Base-by-base conservation (phyloP, 1,140 invertebrate genomes). In the Luehdorfia chinensis region DNA sequence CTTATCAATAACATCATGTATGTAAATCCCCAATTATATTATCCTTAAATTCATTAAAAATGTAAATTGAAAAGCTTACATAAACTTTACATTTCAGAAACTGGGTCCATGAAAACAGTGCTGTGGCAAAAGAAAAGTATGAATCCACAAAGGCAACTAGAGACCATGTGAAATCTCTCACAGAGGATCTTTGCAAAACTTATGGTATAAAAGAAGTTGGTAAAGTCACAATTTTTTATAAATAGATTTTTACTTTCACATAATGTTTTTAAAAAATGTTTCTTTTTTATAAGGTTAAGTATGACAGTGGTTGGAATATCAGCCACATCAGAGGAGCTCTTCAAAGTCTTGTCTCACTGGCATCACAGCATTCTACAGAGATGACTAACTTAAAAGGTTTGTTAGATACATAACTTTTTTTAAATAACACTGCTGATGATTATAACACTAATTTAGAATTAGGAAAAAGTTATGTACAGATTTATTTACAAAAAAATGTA, bases 271-370 rank as follows among this genome's bases (percentile, higher is more conserved):
- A 16, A 16, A 2, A 18, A 23, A 11, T 45, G 8, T 44, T 44
- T 15, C 46, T 41, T 52, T 27, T 8, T 12, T 72, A 75, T 45
- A 18, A 88, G 87, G 76, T 88, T 31, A 87, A 87, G 72, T 87
- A 85, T 71, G 94, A 96, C 52, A 95, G 93, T 74, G 95, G 94
- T 7, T 97, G 95, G 94, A 95, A 96, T 67, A 92, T 93, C 13
- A 92, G 92, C 50, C 95, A 96, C 70, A 95, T 95, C 63, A 88
- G 94, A 55, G 95, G 95, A 9, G 94, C 94, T 65, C 84, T 97
- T 1, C 91, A 93, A 66, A 94, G 94, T 59, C 91, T 95, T 30
- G 90, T 91, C 41, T 90, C 92, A 2, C 79, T 97, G 9, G 87
- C 90, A 1, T 81, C 90, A 36, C 93, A 96, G 57, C 92, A 96